Evolutionary conservation across 2,888 invertebrate genomes (phyloP).

Genomic region (Octodonta nipae): DNA sequence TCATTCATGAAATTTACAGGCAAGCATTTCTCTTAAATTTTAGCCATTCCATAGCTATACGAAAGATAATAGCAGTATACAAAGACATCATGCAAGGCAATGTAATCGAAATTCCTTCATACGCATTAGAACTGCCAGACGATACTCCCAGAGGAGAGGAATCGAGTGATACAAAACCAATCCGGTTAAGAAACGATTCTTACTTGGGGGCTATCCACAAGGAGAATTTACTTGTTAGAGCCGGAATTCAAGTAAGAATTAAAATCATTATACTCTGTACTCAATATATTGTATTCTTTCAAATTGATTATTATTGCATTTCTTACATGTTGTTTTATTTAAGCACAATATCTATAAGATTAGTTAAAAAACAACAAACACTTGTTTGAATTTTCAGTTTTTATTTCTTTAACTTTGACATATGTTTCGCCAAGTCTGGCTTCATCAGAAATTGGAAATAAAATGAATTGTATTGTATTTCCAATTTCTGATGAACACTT

Average conservation of each 20-base stretch:
- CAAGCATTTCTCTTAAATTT: conserved; percentile 87
- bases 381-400: too few species aligned
- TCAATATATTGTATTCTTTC: too few species aligned
- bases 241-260: conserved; percentile 57
- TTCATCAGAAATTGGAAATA: too few species aligned
- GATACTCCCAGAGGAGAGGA: conserved; percentile 22
- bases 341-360: too few species aligned
- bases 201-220: conserved; percentile 72
- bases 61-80: conserved; percentile 81
- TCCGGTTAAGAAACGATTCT: conserved; percentile 67
- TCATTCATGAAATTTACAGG: conserved; percentile 85
- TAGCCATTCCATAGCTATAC: conserved; percentile 68
- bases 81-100: conserved; percentile 88
- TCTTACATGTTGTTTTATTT: too few species aligned
- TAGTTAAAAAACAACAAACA: too few species aligned
- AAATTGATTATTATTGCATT: too few species aligned
- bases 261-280: too few species aligned
- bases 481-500: too few species aligned
- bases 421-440: too few species aligned
- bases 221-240: conserved; percentile 66
- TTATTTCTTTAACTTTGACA: too few species aligned
- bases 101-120: conserved; percentile 65
- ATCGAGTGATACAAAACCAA: conserved; percentile 9
- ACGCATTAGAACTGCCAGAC: conserved; percentile 59
- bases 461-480: too few species aligned